Evolutionary conservation across 1,140 invertebrate genomes (phyloP).

Genomic region (Lucilia sericata): DNA sequence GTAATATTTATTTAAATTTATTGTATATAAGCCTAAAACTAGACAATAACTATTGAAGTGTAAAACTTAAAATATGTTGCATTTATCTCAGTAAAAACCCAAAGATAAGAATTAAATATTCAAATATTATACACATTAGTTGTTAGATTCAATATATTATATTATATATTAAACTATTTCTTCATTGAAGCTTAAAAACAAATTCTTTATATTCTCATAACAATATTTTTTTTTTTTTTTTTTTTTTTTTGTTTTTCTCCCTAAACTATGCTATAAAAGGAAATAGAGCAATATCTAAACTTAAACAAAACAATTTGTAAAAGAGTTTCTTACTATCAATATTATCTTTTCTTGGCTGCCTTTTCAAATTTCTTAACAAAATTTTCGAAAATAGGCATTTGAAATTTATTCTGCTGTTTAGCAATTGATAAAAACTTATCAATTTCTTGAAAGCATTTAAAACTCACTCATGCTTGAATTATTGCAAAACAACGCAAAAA

Average conservation of each 20-base stretch:
- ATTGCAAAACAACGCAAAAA: not conserved
- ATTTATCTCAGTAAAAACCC: not conserved
- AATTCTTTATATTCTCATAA: too few species aligned
- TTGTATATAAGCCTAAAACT: not conserved
- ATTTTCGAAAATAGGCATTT: not conserved
- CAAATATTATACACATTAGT: not conserved
- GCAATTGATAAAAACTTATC: not conserved
- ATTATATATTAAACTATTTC: not conserved
- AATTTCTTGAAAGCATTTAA: not conserved
- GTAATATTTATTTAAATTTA: too few species aligned
- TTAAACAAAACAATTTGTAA: too few species aligned
- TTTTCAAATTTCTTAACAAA: not conserved
- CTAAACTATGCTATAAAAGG: not conserved
- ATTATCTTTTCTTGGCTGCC: too few species aligned
- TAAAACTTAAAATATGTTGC: slow-evolving; percentile 1
- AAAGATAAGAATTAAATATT: not conserved
- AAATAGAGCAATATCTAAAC: not conserved
- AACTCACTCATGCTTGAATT: not conserved
- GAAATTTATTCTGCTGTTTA: not conserved
- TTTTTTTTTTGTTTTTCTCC: too few species aligned
- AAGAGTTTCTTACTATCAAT: too few species aligned
- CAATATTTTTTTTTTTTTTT: too few species aligned
- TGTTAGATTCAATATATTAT: not conserved
- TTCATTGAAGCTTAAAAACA: not conserved
- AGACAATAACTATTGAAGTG: slow-evolving; percentile 19